Evolutionary conservation across 2,888 invertebrate genomes (phyloP), one percentile per base, ranked within the genome.

Genomic region (Drosophila pseudotalamancana): DNA sequence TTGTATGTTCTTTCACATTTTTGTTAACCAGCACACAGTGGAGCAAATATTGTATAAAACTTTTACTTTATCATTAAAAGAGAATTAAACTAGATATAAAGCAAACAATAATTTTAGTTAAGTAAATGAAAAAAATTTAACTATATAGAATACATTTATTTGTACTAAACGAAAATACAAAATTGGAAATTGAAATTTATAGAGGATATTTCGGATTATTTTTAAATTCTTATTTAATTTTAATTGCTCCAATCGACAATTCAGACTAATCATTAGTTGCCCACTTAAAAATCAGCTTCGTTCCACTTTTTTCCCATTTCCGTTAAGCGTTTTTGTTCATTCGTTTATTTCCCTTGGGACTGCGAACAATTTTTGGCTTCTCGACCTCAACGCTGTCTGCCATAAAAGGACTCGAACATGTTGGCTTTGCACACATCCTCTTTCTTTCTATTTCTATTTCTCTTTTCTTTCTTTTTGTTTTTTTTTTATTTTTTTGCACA

Each of bases 401-500:
- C 66, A 45, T 50, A 49, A 56, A 34, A 40, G 73, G 50, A 62
- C 39, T 48, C 27, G 51, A 48, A 31, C 29, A 66, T 67, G 60
- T 42, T 70, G 71, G 53, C 53, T 72, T 64, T 29, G 53, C 6
- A n/a, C 1, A 18, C 9, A 16, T 11, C 14, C 16, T 21, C n/a
- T n/a, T n/a, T n/a, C n/a, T n/a, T 9, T 1, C 14, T 23, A 11
- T 14, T 23, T 0, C 25, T 27, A 8, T 23, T 31, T n/a, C 55
- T 27, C 9, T n/a, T n/a, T n/a, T 35, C 39, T 73, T 59, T 69
- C n/a, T 23, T 23, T 14, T 14, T 23, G 1, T 14, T 27, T 8
- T 23, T 31, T n/a, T 59, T 27, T n/a, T n/a, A n/a, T n/a, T 35
- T 43, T 73, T 59, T 69, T 54, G 56, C 69, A 39, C 48, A 68